Conservation (phyloP, 2,113 vertebrate species). For the Nothobranchius furzeri region DNA sequence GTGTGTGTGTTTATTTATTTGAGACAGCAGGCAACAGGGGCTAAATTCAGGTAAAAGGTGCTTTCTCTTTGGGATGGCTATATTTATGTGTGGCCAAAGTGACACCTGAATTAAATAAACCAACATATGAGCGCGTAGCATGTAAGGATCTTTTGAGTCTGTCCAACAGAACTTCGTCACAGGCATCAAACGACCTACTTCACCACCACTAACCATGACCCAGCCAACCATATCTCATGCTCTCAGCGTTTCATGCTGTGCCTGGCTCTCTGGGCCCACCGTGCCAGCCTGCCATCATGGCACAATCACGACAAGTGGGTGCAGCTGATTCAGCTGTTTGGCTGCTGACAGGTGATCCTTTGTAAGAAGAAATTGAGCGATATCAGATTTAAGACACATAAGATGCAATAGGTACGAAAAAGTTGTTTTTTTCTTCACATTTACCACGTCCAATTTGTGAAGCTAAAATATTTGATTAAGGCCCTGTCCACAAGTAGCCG, state of each 20-base stretch:
- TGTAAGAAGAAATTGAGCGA: background rate
- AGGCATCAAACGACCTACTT: slow-evolving; percentile 38
- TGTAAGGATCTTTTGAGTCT: slow-evolving; percentile 40
- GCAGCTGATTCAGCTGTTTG: slow-evolving; percentile 61
- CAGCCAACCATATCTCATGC: slow-evolving; percentile 50
- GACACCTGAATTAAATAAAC: slow-evolving; percentile 37
- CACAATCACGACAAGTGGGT: slow-evolving; percentile 34
- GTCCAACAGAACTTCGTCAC: slow-evolving; percentile 42
- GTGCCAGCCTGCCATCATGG: slow-evolving; percentile 51
- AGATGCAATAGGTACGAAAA: background rate
- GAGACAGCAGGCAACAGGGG: slow-evolving; percentile 49
- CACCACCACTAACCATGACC: slow-evolving; percentile 33
- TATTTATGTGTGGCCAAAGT: slow-evolving; percentile 38
- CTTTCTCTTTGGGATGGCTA: slow-evolving; percentile 35
- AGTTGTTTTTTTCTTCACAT: too few species aligned
- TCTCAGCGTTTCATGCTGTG: slow-evolving; percentile 51
- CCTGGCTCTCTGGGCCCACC: slow-evolving; percentile 48
- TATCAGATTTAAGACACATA: slow-evolving; percentile 27
- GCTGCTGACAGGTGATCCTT: slow-evolving; percentile 41
- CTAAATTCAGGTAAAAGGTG: slow-evolving; percentile 47
- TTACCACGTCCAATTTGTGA: too few species aligned
- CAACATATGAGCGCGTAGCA: slow-evolving; percentile 18
- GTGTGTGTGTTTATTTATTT: slow-evolving; percentile 64
- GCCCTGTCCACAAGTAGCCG: too few species aligned
- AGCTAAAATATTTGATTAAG: too few species aligned